Base-by-base conservation (phyloP, 2,888 invertebrate species). In the Tetragonisca angustula region DNA sequence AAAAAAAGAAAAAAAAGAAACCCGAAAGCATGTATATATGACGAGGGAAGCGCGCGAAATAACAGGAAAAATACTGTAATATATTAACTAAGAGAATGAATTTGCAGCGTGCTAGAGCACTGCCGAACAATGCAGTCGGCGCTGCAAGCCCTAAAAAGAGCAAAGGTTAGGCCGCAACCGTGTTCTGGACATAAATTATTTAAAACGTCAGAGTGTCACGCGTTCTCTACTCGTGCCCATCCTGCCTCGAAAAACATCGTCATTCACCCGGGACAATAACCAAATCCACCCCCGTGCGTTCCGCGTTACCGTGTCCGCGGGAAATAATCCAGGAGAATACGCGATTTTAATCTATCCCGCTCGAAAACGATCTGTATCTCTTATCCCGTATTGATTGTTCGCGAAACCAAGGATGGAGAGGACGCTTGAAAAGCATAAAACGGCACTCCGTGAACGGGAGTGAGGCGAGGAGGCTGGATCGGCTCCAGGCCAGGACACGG, bases 401-500 rank as follows among this genome's bases (percentile, higher is more conserved):
- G 15, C 19, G n/a, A 19, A 43, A 27, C 36, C 56, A 62, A 68
- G 75, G 43, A 43, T 2, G 43, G 9, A 43, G 70, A 64, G 62
- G 61, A 54, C 50, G 62, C 50, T 83, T n/a, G 67, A 71, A 72
- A 71, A 76, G 83, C 71, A 56, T 68, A 68, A 83, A 83, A 82
- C 83, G 76, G 76, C 71, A 61, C 65, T 9, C 27, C 49, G 50
- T 74, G 62, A 81, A 56, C 70, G 75, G n/a, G n/a, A 32, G 32
- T 19, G 62, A 52, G 52, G 50, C 50, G n/a, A n/a, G n/a, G 59
- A 50, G 27, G 19, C 24, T 19, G 78, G 75, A 84, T 79, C 84
- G 87, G 72, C 72, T 77, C 68, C 9, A 43, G 43, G 77, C 85
- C 85, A 84, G 85, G 81, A 77, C 85, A 81, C 43, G 76, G 82